Evolutionary conservation across 2,888 invertebrate species (phyloP), one percentile per base, ranked within the genome.

Genomic region (Altica lythri): DNA sequence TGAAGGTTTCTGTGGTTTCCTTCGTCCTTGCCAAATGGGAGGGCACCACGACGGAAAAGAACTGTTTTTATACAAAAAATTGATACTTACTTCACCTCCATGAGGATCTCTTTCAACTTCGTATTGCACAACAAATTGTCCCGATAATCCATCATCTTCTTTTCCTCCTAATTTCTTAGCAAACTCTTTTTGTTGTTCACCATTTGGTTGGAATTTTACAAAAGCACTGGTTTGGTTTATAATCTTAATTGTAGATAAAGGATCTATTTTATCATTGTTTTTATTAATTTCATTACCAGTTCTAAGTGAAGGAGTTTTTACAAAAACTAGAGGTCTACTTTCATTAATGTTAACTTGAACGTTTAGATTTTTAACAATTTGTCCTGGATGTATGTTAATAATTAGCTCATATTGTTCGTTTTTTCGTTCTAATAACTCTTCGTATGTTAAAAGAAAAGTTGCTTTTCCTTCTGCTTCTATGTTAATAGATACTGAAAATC

Each of bases 401-500:
- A 82, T 80, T 65, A 85, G 82, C 65, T 86, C 83, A 75, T 88
- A 89, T 1, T 80, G 78, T 2, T 84, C 83, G 55, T 83, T 79
- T 49, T 81, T 79, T 2, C 87, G 78, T 9, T 80, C 74, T 38
- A 89, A 72, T 30, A 88, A 65, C 72, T 88, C 86, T 68, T 88
- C 86, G 71, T 90, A 90, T 0, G 83, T 86, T 61, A 88, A 72
- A 64, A 84, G 84, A 72, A 90, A 89, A 1, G 79, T 75, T 0
- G 83, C 84, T 49, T 80, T 80, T 6, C 79, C 78, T 38, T 77
- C 73, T 0, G 84, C 76, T 57, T 83, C 85, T 4, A 87, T 78
- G 66, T 86, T 86, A 37, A 86, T 81, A 0, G 82, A 79, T 1
- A 86, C 83, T 3, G 80, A 80, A 72, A 88, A 86, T 57, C 81